Evolutionary conservation across 2,797 vertebrate genomes (phyloP).

Genomic region (Rhinella marina): DNA sequence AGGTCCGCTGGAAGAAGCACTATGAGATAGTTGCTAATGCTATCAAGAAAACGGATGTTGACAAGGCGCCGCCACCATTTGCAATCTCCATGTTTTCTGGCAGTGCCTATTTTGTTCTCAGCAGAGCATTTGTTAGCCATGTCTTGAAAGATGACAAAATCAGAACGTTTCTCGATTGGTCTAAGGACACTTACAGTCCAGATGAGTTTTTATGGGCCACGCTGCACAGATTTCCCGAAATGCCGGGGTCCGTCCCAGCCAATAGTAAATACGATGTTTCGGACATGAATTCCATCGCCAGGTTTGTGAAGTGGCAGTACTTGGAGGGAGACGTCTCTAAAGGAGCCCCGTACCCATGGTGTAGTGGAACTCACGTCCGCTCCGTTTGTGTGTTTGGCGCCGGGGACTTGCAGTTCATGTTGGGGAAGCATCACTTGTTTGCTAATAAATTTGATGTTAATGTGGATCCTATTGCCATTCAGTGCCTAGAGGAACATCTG

Average conservation of each 20-base stretch:
- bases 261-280: slow-evolving; percentile 80
- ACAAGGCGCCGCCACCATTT: slow-evolving; percentile 78
- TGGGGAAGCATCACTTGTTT: slow-evolving; percentile 87
- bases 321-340: slow-evolving; percentile 77
- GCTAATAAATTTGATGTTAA: slow-evolving; percentile 90
- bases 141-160: slow-evolving; percentile 76
- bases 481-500: slow-evolving; percentile 86
- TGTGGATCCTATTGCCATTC: slow-evolving; percentile 78
- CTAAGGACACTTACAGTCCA: slow-evolving; percentile 87
- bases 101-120: slow-evolving; percentile 87
- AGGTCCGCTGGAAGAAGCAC: slow-evolving; percentile 74
- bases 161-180: slow-evolving; percentile 80
- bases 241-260: slow-evolving; percentile 78
- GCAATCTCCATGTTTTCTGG: slow-evolving; percentile 81
- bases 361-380: slow-evolving; percentile 79
- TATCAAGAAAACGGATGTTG: slow-evolving; percentile 68
- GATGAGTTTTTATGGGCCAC: slow-evolving; percentile 92
- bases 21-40: slow-evolving; percentile 72
- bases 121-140: slow-evolving; percentile 75
- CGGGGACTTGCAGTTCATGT: slow-evolving; percentile 86
- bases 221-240: slow-evolving; percentile 83
- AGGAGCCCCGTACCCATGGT: slow-evolving; percentile 80
- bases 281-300: slow-evolving; percentile 81
- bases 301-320: slow-evolving; percentile 86
- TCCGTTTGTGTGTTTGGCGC: slow-evolving; percentile 83